Base-by-base conservation (phyloP, 23 tunicate species). In the Trididemnum miniatum region DNA sequence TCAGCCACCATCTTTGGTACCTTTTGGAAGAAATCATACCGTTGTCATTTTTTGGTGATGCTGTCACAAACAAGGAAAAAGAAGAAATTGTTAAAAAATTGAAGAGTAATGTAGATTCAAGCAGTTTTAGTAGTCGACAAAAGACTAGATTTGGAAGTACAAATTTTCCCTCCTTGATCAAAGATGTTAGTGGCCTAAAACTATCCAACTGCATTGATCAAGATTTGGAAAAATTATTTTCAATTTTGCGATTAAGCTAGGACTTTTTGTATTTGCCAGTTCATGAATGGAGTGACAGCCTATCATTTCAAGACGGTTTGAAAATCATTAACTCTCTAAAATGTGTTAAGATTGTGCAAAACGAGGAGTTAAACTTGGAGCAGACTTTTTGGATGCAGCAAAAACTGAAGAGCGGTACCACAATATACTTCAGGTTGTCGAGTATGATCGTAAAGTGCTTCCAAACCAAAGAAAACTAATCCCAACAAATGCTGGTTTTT, bases 321-420 rank as follows among this genome's bases (percentile, higher is more conserved):
- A 62, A 25, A 62, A 22, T 62, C 22, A 24, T 62, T 4, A 62
- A 62, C 69, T 62, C 20, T 62, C 69, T 62, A 62, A 62, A 62
- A 62, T 62, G 69, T 62, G 75, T 69, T 5, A 69, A 28, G 75
- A 69, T 32, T 31, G 75, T 31, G 75, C 75, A 5, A 37, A 69
- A 37, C 75, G 22, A 22, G 75, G 75, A 29, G 75, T 69, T 2
- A 69, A 69, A 31, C 38, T 69, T 31, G 75, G 37, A 28, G 12
- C 36, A 31, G 75, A 69, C 75, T 69, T 69, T 34, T 69, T 69
- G n/a, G n/a, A 12, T 69, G 75, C 38, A 3, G 75, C 75, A 5
- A 69, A 33, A 22, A 69, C 4, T 9, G 75, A 69, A 34, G 37
- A 33, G 5, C 36, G 38, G 7, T 69, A 29, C 5, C 75, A 69